Evolutionary conservation across 1,140 invertebrate genomes (phyloP).

Genomic region (Spodoptera litura): DNA sequence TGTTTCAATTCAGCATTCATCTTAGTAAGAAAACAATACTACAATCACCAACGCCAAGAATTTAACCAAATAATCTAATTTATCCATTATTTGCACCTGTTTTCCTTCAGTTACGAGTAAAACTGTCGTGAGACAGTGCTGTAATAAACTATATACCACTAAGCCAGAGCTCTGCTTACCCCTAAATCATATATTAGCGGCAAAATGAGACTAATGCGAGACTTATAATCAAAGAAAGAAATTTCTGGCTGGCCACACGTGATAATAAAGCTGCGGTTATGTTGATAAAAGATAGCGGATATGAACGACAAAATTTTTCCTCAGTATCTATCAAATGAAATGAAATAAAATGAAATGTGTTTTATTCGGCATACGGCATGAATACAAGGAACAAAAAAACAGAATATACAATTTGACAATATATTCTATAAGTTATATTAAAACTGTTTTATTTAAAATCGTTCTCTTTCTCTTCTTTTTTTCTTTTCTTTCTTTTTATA

Average conservation of each 20-base stretch:
- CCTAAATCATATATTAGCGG: conserved; percentile 83
- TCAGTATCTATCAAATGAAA: no score
- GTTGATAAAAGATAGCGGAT: conserved; percentile 11
- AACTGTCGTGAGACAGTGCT: background rate
- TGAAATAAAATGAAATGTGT: no score
- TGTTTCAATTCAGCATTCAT: background rate
- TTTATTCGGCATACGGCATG: no score
- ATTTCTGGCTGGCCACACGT: conserved; percentile 69
- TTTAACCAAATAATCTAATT: background rate
- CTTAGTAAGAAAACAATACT: background rate
- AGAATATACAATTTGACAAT: no score
- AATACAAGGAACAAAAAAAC: no score
- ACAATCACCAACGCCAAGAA: background rate
- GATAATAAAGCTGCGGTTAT: conserved; percentile 44
- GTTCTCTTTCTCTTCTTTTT: no score
- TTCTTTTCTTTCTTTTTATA: no score
- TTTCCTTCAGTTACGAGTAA: conserved; percentile 15
- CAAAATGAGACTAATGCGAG: conserved; percentile 80
- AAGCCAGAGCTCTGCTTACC: conserved; percentile 47
- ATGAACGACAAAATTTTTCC: background rate
- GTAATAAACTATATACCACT: conserved; percentile 41
- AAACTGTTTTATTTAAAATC: no score
- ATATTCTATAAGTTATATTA: no score
- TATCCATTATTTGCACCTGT: conserved; percentile 18
- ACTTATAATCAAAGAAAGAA: conserved; percentile 82